Conservation (phyloP, 2,113 vertebrate species). For the Syngnathus typhle region DNA sequence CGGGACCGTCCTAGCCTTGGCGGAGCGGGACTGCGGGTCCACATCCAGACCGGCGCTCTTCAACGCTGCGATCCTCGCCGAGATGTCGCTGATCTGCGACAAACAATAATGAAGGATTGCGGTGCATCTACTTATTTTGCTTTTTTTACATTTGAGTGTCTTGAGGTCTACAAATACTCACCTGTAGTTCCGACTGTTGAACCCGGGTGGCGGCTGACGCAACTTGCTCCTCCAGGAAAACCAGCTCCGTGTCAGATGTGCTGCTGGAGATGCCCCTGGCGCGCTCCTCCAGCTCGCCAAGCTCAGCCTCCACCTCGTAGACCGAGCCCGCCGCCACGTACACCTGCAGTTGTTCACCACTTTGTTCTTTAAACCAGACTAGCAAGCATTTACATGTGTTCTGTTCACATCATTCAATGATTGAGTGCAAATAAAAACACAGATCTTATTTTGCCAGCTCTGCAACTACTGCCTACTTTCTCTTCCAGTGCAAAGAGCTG, state of each 20-base stretch:
- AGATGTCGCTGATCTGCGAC: conserved; percentile 85
- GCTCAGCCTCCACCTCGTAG: conserved; percentile 85
- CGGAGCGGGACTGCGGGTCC: conserved; percentile 76
- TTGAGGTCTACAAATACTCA: conserved; percentile 34
- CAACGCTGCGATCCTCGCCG: conserved; percentile 89
- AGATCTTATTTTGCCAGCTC: not conserved
- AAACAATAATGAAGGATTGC: no score
- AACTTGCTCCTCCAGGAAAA: conserved; percentile 88
- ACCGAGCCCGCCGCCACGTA: conserved; percentile 85
- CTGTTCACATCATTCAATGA: no score
- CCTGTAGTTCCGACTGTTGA: conserved; percentile 91
- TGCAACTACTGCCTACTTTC: conserved; percentile 70
- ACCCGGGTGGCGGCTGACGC: conserved; percentile 89
- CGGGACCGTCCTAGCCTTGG: conserved; percentile 56
- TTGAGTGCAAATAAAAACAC: no score
- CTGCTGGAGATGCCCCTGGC: conserved; percentile 78
- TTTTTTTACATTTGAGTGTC: not conserved
- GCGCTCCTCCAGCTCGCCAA: conserved; percentile 80
- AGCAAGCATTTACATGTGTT: no score
- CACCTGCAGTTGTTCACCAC: conserved; percentile 69
- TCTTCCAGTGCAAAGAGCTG: conserved; percentile 91
- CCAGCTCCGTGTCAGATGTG: conserved; percentile 79
- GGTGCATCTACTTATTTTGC: no score
- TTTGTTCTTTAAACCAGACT: no score
- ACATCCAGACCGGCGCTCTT: conserved; percentile 90